Base-by-base conservation (phyloP, 2,113 vertebrate species). In the Hippocampus guttulatus region DNA sequence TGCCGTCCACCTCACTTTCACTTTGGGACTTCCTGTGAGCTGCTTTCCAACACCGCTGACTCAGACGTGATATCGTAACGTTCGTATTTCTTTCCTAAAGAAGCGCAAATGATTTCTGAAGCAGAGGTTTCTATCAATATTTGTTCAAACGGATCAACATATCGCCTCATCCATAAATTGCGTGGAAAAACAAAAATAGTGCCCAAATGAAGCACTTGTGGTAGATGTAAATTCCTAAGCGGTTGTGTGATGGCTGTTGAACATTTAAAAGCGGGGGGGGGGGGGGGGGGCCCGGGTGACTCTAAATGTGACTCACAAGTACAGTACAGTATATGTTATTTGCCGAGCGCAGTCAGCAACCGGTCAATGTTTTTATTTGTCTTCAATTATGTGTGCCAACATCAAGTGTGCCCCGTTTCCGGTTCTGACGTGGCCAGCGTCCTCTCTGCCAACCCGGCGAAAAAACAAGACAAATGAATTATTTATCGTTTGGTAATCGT, bases 401-500 rank as follows among this genome's bases (percentile, higher is more conserved):
- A 41, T 63, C 21, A n/a, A 63, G n/a, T 43, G 62, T 64, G 63
- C 43, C 41, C 40, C 30, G 12, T 5, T 38, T 38, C 33, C 33
- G 43, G 43, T 25, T 47, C 15, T 47, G 43, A 47, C 73, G 81
- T 63, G 38, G 47, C 84, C 69, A 10, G 67, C 66, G 61, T 71
- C 80, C 81, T 72, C 82, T 70, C 73, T 49, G 18, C 73, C 76
- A 84, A 85, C 75, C 69, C 74, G 83, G 89, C 82, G 81, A 82
- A 87, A 87, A 79, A 89, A 82, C 71, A 81, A 87, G 68, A 55
- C 81, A 90, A 88, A 90, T 88, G 90, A 89, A 89, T 84, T 90
- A 86, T 89, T 87, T 81, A 89, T 85, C 92, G 92, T 92, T 93
- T 91, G 89, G 91, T 93, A 92, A 91, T 84, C 87, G 92, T 92